Base-by-base conservation (phyloP, 2,888 invertebrate species). In the Amphipoea lucens region DNA sequence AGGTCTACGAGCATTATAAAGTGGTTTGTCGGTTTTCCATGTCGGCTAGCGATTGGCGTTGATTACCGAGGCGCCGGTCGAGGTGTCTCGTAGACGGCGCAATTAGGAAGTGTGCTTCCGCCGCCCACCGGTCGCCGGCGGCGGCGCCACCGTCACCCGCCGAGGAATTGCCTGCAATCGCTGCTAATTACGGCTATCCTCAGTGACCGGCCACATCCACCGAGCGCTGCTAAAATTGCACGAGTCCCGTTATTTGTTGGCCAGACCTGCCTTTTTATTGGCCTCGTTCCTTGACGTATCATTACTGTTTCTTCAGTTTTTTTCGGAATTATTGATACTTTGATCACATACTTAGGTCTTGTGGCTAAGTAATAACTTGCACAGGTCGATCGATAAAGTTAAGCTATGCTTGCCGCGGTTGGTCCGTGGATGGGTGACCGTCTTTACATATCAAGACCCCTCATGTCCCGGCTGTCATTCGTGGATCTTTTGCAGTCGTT, bases 51-150 rank as follows among this genome's bases (percentile, higher is more conserved):
- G 95, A 95, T 95, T 93, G 94, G 93, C 93, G 96, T 95, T 96
- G 96, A 96, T 96, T 96, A 94, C 91, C 92, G 93, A 96, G 96
- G 96, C 96, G 96, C 96, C 96, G 96, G 95, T 92, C 92, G 95
- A 96, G 96, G 96, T 96, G 96, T 96, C 96, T 93, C 94, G 90
- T 86, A 94, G 94, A 94, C 94, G 90, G 90, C 94, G 94, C 95
- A 97, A 97, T 96, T 96, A 97, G 96, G 96, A 97, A 95, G 95
- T 96, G 95, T 87, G 94, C 94, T 96, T 97, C 96, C 96, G 96
- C 96, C 96, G 96, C 96, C 96, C 96, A 96, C 96, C 93, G 93
- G 84, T 90, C 90, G 86, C 87, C 90, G 90, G 94, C 93, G 86
- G 89, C 94, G 94, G 94, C 96, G 96, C 95, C 96, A 94, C 93